Evolutionary conservation across 2,113 vertebrate species (phyloP), one percentile per base, ranked within the genome.

Genomic region (Hipposideros armiger): DNA sequence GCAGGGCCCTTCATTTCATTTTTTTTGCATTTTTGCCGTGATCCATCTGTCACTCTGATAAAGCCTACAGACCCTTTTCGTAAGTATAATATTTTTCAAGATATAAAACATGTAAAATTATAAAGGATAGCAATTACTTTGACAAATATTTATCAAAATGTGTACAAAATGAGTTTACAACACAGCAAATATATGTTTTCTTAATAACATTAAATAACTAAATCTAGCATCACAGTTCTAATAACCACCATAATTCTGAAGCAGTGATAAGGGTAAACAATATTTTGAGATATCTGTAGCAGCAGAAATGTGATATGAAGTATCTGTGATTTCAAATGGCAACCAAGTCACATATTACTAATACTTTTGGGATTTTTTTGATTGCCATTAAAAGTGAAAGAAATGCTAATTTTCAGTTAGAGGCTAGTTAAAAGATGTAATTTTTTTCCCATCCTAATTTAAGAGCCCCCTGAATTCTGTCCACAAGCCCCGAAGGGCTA

Each of bases 281-380:
- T 67, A 85, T 88, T 91, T 95, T 72, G 36, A 81, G 20, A 45
- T 40, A 66, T 67, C 28, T 87, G 7, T 9, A 82, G n/a, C 8
- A 78, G 17, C 60, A 87, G 47, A 81, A 87, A 22, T 84, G 15
- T n/a, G 19, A 92, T 83, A 92, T 72, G 28, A 83, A 88, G 76
- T 58, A 62, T 19, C 69, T 88, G 50, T 78, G 78, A 90, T 54
- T 45, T 80, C 60, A 8, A 67, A 40, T 32, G 24, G 30, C 14
- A 40, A 58, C 42, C 22, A 92, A 54, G 52, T 62, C 70, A 62
- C 11, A 62, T 84, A 84, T 47, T 60, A 36, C 36, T 89, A 72
- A 45, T 72, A 42, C 28, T 19, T 64, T 3, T 24, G 45, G 15
- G 7, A 10, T 28, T 67, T 67, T 58, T 50, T 78, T 74, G 24